Evolutionary conservation across 2,797 vertebrate species (phyloP).

Genomic region (Sciurus vulgaris): DNA sequence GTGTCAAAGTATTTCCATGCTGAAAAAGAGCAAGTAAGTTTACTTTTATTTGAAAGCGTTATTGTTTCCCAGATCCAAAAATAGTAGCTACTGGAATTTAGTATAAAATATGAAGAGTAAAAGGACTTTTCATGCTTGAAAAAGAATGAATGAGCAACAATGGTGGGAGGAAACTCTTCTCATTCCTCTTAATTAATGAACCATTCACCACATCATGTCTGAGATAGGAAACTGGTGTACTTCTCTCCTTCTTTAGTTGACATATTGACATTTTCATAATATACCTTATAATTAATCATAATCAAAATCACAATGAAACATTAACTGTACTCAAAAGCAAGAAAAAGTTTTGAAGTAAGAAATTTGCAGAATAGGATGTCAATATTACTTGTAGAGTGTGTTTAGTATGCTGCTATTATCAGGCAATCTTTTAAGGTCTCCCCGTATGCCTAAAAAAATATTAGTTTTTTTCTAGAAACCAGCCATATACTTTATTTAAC

Average conservation of each 20-base stretch:
- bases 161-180: background rate
- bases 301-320: constrained; percentile 53
- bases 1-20: background rate
- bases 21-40: background rate
- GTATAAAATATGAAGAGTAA: background rate
- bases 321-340: background rate
- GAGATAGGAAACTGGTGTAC: constrained; percentile 1
- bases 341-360: constrained; percentile 14
- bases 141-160: background rate
- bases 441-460: background rate
- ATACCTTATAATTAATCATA: constrained; percentile 36
- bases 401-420: background rate
- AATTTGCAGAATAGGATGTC: background rate
- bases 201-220: background rate
- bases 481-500: background rate
- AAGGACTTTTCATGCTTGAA: background rate
- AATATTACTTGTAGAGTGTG: background rate
- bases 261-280: constrained; percentile 34
- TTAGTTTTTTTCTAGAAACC: background rate
- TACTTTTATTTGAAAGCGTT: background rate
- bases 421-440: background rate
- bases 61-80: background rate
- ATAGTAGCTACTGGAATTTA: background rate
- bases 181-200: constrained; percentile 15
- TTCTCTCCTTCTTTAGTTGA: constrained; percentile 40